Base-by-base conservation (phyloP, 1,140 invertebrate genomes). In the Eumaeus atala region DNA sequence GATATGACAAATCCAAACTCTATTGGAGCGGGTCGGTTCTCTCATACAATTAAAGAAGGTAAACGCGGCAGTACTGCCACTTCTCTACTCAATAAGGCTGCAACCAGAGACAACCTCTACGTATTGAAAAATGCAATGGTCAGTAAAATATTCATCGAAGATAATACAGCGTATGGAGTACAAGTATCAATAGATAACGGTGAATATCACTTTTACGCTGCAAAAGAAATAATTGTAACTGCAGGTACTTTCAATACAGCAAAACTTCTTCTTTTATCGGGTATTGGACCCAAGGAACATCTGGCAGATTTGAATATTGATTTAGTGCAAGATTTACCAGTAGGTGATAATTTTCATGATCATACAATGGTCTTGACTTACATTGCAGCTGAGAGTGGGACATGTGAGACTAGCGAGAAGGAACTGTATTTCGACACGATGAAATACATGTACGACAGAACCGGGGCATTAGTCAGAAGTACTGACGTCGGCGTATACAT, bases 321-420 rank as follows among this genome's bases (percentile, higher is more conserved):
- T 0, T 64, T 91, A 0, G 66, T 90, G 0, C 56, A 81, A 49
- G 90, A 94, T 63, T 79, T 94, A 5, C 90, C 93, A 0, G 94
- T 95, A 0, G 94, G 94, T 0, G 72, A 90, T 8, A 94, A 95
- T 75, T 87, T 95, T 0, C 90, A 92, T 58, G 92, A 92, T 59
- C 91, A 93, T 64, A 90, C 93, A 0, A 92, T 94, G 90, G 92
- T 93, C 1, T 91, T 83, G 1, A 74, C 60, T 10, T 78, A 71
- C 48, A 48, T 84, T 14, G 67, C 70, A n/a, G 67, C 66, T 3
- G 67, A 83, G 5, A 72, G 66, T 12, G 77, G 79, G 0, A 83
- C 77, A 6, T 84, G 81, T 37, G 16, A 48, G 10, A 33, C 28
- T 0, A 52, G 57, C 9, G 55, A 70, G 12, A 28, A 59, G 9